These are phyloP conservation scores for Drosophila fulvimacula DNA, from an alignment of 2,888 invertebrate genomes.

Conservation along the genomic window DNA sequence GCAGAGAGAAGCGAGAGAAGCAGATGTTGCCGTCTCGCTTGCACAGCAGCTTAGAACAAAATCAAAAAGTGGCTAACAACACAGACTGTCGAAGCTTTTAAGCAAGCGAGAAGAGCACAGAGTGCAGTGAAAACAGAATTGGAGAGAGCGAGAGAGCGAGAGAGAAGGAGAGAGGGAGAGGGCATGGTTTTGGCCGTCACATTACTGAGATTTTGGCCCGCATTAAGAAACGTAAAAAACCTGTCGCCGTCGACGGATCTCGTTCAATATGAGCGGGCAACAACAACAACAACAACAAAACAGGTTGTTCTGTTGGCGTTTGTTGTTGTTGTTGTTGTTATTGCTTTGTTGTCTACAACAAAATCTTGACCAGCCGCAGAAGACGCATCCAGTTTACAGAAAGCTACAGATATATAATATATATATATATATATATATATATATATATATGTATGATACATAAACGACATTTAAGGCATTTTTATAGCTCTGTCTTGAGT, in stretches of 20 bases:
- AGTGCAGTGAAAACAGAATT: neutral
- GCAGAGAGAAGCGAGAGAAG: neutral
- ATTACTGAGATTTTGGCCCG: constrained; percentile 75
- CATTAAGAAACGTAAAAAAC: constrained; percentile 63
- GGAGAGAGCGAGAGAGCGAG: neutral
- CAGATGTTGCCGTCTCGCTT: constrained; percentile 38
- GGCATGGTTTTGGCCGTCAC: constrained; percentile 36
- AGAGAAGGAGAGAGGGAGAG: neutral
- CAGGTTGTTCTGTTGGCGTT: constrained; percentile 68
- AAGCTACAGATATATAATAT: constrained; percentile 21
- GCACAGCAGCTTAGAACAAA: constrained; percentile 70
- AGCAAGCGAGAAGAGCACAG: constrained; percentile 5
- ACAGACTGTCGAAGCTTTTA: constrained; percentile 63
- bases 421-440: neutral
- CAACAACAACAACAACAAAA: constrained; percentile 49
- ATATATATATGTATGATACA: constrained; percentile 42
- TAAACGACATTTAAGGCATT: constrained; percentile 79
- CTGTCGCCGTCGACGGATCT: constrained; percentile 66
- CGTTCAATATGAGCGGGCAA: constrained; percentile 45
- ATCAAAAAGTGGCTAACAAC: constrained; percentile 47
- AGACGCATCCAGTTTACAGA: constrained; percentile 57
- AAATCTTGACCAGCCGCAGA: constrained; percentile 63
- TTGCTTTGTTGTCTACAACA: constrained; percentile 70
- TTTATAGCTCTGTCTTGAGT: constrained; percentile 66
- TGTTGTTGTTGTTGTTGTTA: constrained; percentile 14